Evolutionary conservation across 2,113 vertebrate species (phyloP), one percentile per base, ranked within the genome.

Genomic region (Microcebus jonahi): DNA sequence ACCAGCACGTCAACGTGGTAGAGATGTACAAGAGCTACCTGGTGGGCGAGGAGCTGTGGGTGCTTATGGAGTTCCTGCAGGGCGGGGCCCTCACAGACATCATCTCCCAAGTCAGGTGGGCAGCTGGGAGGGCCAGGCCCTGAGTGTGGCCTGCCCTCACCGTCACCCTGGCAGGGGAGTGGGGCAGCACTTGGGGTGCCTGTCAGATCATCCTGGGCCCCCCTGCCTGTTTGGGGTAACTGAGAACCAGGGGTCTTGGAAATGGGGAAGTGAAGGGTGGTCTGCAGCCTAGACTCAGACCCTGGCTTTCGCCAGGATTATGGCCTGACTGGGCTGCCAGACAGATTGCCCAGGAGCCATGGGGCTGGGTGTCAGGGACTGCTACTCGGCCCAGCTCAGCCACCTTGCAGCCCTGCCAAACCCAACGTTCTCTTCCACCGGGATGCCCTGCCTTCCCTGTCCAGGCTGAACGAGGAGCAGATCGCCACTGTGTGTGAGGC

Each of bases 1-100:
- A 99, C 82, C 99, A 99, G 96, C 99, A 99, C 4, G 98, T 99
- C 97, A 99, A 99, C 0, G 99, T 99, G 4, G 99, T 99, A 98
- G 99, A 99, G 98, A 99, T 99, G 99, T 99, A 99, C 97, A 99
- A 99, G 98, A 99, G 99, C 88, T 99, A 99, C 63, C 98, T 99
- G 6, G 99, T 99, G 96, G 99, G 99, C 80, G 99, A 99, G 97
- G 99, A 99, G 97, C 99, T 99, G 92, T 99, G 99, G 99, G 99
- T 99, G 57, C 99, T 99, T 94, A 99, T 99, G 99, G 99, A 99
- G 98, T 99, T 99, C 98, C 98, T 99, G 95, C 99, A 99, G 97
- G 99, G 99, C 8, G 99, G 99, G 96, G 99, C 99, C 84, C 99
- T 99, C 87, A 99, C 99, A 8, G 99, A 99, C 98, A 99, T 99